Percentiles rank a stretch among this genome's conserved stretches.
Evolutionary conservation across 1,140 invertebrate species (phyloP).

Genomic region (Coelopa frigida): DNA sequence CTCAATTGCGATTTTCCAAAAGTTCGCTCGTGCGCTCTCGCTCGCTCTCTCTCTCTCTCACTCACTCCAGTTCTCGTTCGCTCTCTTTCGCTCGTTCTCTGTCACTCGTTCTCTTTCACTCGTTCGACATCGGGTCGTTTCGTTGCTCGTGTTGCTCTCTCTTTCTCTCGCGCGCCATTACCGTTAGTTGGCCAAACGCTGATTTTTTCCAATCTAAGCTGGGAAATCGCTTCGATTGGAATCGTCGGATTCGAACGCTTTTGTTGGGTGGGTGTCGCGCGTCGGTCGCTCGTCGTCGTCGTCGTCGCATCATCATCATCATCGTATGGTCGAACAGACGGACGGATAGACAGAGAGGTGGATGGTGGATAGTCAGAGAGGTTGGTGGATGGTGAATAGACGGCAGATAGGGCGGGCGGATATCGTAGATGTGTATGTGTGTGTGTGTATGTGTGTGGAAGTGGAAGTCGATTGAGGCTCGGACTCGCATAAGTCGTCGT

Average conservation of each 20-base stretch:
- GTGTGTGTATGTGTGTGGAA: background rate
- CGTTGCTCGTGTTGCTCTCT: constrained; percentile 9
- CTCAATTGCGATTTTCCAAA: background rate
- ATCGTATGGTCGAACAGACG: background rate
- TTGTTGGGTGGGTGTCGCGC: constrained; percentile 11
- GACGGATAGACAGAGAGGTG: constrained; percentile 3
- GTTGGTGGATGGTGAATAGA: background rate
- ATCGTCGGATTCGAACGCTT: constrained; percentile 15
- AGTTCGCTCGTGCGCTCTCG: constrained; percentile 19
- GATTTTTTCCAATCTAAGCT: constrained; percentile 35
- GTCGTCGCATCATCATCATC: background rate
- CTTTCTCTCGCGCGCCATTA: constrained; percentile 17
- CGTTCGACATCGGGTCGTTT: constrained; percentile 20
- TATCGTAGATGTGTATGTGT: background rate
- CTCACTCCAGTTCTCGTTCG: constrained; percentile 6
- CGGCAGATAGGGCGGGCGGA: background rate
- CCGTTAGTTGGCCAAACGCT: constrained; percentile 23
- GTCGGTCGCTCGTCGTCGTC: background rate
- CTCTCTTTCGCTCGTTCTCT: constrained; percentile 11
- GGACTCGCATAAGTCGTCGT: too few relatives aligned
- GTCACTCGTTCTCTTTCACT: constrained; percentile 13
- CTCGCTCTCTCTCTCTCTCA: background rate
- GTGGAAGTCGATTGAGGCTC: background rate
- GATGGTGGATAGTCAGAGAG: background rate
- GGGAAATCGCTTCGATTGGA: constrained; percentile 35